phyloP scores from a whole-genome alignment of 2,888 invertebrate genomes.

The Tenthredo mesomela region DNA sequence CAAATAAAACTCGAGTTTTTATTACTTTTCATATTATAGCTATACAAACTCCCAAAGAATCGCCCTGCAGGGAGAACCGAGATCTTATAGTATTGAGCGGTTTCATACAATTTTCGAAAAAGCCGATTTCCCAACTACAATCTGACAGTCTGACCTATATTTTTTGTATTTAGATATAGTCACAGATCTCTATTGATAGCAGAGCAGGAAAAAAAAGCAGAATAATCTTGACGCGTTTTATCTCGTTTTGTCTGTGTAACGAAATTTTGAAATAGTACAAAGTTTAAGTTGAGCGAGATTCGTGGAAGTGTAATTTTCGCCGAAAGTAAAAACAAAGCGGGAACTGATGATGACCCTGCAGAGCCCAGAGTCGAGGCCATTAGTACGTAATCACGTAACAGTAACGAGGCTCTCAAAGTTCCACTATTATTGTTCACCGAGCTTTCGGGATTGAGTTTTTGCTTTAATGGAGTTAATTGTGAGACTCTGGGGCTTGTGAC shows the following conservation, averaged over 20 bases:
- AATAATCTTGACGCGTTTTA: neutral
- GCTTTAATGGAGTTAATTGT: constrained; percentile 24
- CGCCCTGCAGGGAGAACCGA: neutral
- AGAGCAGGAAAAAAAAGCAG: neutral
- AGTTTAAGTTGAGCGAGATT: neutral
- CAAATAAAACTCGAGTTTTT: neutral
- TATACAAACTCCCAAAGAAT: neutral
- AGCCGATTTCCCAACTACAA: neutral
- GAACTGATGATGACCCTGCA: neutral
- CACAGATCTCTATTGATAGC: too few relatives aligned
- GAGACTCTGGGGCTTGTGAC: neutral
- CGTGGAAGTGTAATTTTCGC: neutral
- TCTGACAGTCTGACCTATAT: neutral
- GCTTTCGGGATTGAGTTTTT: constrained; percentile 25
- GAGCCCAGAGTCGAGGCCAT: constrained; percentile 9
- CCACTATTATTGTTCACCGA: constrained; percentile 26
- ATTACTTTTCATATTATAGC: neutral
- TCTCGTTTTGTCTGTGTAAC: neutral
- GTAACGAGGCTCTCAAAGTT: constrained; percentile 37
- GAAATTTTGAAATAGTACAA: neutral
- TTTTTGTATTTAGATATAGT: neutral
- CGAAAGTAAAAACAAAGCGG: neutral
- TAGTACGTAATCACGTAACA: constrained; percentile 15
- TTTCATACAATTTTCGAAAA: neutral
- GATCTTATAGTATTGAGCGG: neutral